A percentile compares a stretch with the other conserved stretches of the same genome.
Evolutionary conservation across 2,113 vertebrate genomes (phyloP).

Genomic region (Hepsetus odoe): DNA sequence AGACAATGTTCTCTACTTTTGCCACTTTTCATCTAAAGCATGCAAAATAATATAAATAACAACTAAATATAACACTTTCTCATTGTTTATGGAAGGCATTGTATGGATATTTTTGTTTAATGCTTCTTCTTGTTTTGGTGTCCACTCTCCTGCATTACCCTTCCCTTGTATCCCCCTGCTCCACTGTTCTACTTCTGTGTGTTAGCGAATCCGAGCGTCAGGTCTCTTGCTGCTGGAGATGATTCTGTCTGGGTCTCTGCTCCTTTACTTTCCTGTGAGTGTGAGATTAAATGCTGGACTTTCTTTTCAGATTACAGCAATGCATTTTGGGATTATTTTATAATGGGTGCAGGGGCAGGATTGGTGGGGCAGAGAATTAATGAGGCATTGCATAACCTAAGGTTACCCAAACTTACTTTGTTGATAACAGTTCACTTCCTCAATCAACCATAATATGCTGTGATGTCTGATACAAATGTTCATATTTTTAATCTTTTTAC

Average conservation of each 20-base stretch:
- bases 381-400: slow-evolving; percentile 9
- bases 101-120: neutral
- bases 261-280: slow-evolving; percentile 97
- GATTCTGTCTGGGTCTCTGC: slow-evolving; percentile 92
- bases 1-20: too few relatives aligned
- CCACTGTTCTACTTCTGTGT: slow-evolving; percentile 24
- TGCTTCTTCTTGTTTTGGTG: neutral
- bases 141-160: too few relatives aligned
- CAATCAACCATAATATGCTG: neutral
- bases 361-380: slow-evolving; percentile 37
- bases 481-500: neutral
- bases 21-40: too few relatives aligned
- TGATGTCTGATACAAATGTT: neutral
- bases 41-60: too few relatives aligned
- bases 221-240: slow-evolving; percentile 90
- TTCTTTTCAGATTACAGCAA: slow-evolving; percentile 66
- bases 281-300: slow-evolving; percentile 55
- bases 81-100: neutral
- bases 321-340: slow-evolving; percentile 60
- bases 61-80: too few relatives aligned
- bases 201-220: slow-evolving; percentile 87
- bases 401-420: neutral
- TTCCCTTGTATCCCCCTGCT: neutral
- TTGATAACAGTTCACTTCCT: slow-evolving; percentile 3
- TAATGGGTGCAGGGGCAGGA: slow-evolving; percentile 60